A percentile compares a stretch with the other conserved stretches of the same genome.
These are phyloP conservation scores for Gerris lacustris DNA, from an alignment of 2,888 invertebrate species.

Conservation along the genomic window DNA sequence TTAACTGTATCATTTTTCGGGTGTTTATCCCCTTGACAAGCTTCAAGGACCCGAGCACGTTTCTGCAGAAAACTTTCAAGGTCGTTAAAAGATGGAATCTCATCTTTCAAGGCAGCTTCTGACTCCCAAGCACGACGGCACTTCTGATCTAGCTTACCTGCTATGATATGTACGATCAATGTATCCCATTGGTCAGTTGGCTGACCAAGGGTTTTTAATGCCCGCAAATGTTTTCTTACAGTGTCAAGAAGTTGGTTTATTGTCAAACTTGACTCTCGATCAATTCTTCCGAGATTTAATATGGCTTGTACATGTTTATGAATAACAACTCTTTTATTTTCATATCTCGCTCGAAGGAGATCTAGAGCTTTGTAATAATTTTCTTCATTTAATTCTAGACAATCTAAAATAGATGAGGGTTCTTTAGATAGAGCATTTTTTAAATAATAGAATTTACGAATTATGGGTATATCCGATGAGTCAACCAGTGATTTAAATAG, in stretches of 20 bases:
- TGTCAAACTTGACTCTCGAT: neutral
- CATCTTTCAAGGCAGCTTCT: neutral
- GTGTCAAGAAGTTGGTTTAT: conserved; percentile 4
- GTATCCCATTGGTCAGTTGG: conserved; percentile 9
- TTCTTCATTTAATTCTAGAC: neutral
- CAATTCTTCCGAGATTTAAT: neutral
- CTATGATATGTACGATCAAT: conserved; percentile 4
- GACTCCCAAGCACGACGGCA: conserved; percentile 8
- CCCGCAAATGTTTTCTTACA: neutral
- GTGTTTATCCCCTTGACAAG: neutral
- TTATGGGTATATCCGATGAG: neutral
- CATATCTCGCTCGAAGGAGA: neutral
- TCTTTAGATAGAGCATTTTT: neutral
- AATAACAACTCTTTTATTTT: conserved; percentile 8
- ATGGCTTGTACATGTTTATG: neutral
- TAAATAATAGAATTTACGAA: neutral
- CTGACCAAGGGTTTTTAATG: conserved; percentile 1
- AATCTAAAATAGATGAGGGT: neutral
- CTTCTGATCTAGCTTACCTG: conserved; percentile 5
- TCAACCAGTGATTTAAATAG: neutral
- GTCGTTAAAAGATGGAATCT: neutral
- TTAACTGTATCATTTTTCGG: neutral
- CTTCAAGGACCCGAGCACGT: conserved; percentile 7
- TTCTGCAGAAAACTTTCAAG: conserved; percentile 5
- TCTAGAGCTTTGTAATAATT: conserved; percentile 7